phyloP scores from a whole-genome alignment of 2,113 vertebrate species.

The Platichthys stellatus region DNA sequence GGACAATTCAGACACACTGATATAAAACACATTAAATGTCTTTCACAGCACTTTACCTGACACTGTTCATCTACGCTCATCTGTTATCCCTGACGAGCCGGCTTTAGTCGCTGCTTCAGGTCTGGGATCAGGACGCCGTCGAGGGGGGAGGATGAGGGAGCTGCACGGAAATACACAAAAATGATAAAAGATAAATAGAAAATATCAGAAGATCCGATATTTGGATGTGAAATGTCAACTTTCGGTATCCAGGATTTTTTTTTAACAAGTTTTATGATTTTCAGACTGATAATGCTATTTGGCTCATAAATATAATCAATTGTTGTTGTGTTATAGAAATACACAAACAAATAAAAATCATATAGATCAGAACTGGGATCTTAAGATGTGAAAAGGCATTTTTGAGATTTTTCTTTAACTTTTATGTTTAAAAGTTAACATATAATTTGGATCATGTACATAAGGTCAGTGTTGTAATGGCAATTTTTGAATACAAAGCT shows the following conservation, averaged over 20 bases:
- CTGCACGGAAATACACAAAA: constrained; percentile 47
- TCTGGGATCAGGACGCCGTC: constrained; percentile 62
- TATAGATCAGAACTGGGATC: constrained; percentile 19
- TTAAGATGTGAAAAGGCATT: background rate
- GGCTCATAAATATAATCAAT: too few species aligned
- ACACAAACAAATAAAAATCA: background rate
- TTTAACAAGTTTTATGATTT: too few species aligned
- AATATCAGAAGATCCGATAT: background rate
- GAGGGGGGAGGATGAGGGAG: constrained; percentile 47
- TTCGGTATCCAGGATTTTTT: background rate
- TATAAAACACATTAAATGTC: constrained; percentile 86
- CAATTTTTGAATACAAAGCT: background rate
- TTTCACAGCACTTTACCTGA: constrained; percentile 84
- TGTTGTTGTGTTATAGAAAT: background rate
- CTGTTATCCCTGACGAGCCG: constrained; percentile 75
- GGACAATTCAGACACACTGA: constrained; percentile 84
- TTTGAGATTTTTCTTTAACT: constrained; percentile 11
- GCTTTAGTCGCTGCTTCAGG: constrained; percentile 66
- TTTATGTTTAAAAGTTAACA: constrained; percentile 8
- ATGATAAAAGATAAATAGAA: constrained; percentile 42
- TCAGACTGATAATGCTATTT: too few species aligned
- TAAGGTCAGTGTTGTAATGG: background rate
- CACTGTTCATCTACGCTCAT: constrained; percentile 82
- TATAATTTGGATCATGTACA: background rate
- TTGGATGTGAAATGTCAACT: background rate